Evolutionary conservation across 2,113 vertebrate species (phyloP).

Genomic region (Herpailurus yagouaroundi): DNA sequence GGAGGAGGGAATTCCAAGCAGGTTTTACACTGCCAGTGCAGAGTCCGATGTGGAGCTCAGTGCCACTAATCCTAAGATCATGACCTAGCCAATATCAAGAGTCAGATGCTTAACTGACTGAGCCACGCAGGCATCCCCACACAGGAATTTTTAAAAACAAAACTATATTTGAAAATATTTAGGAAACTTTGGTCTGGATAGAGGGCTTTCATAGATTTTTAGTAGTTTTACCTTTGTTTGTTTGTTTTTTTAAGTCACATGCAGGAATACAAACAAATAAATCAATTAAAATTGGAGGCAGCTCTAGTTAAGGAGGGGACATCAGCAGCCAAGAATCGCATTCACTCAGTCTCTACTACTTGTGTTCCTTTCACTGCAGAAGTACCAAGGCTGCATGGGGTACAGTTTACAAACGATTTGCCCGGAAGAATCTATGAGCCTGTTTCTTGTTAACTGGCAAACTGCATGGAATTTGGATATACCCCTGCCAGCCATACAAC

Average conservation of each 20-base stretch:
- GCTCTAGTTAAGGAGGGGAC: not conserved
- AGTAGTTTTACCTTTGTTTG: not conserved
- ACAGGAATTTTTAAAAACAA: not conserved
- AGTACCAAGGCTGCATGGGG: not conserved
- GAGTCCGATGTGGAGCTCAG: no score
- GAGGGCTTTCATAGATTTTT: not conserved
- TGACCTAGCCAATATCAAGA: no score
- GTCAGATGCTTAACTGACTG: no score
- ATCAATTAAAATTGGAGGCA: not conserved
- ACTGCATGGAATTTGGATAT: not conserved
- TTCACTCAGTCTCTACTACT: not conserved
- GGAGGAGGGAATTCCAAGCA: no score
- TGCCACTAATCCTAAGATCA: no score
- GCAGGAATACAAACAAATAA: conserved; percentile 5
- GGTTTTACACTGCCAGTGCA: no score
- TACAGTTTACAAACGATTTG: not conserved
- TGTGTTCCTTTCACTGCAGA: not conserved
- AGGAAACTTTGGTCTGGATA: not conserved
- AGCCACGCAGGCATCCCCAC: not conserved
- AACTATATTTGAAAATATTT: not conserved
- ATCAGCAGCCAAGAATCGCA: not conserved
- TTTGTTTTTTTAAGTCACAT: not conserved
- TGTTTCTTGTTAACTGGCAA: not conserved
- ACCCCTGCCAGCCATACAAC: not conserved
- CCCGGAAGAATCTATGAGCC: not conserved